phyloP scores from a whole-genome alignment of 2,888 invertebrate genomes.

The Epinotia nisella region DNA sequence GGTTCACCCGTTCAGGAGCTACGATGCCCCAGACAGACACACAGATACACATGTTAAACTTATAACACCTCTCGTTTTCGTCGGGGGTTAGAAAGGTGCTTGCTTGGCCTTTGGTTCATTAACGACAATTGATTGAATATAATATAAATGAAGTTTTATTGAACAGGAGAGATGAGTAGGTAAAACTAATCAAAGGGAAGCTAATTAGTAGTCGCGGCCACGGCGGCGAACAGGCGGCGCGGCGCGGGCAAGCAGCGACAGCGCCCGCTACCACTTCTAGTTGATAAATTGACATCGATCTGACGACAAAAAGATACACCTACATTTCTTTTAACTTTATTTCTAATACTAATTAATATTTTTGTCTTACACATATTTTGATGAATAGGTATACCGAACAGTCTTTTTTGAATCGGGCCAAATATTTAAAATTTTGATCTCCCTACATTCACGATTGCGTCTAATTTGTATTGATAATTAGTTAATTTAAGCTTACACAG shows the following conservation, averaged over 20 bases:
- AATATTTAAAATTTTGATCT: constrained; percentile 85
- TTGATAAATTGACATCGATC: constrained; percentile 72
- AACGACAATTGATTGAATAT: background rate
- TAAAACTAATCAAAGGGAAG: background rate
- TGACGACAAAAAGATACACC: constrained; percentile 64
- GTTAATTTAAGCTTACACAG: constrained; percentile 68
- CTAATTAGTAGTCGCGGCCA: background rate
- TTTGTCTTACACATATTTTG: constrained; percentile 72
- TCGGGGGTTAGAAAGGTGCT: background rate
- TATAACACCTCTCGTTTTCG: too few species aligned
- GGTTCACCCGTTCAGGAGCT: too few species aligned
- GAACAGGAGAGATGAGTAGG: background rate
- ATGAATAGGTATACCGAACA: constrained; percentile 87
- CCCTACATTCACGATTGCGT: constrained; percentile 78
- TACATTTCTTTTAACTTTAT: constrained; percentile 64
- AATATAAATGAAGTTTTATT: too few species aligned
- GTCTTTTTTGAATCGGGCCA: constrained; percentile 88
- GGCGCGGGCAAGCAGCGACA: constrained; percentile 56
- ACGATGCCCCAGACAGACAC: too few species aligned
- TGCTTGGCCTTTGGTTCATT: background rate
- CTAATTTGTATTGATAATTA: constrained; percentile 62
- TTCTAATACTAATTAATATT: constrained; percentile 70
- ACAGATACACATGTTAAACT: too few species aligned
- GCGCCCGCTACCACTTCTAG: constrained; percentile 62
- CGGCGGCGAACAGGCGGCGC: constrained; percentile 39